phyloP scores from a whole-genome alignment of 2,888 invertebrate genomes.

The Gonocerus acuteangulatus region DNA sequence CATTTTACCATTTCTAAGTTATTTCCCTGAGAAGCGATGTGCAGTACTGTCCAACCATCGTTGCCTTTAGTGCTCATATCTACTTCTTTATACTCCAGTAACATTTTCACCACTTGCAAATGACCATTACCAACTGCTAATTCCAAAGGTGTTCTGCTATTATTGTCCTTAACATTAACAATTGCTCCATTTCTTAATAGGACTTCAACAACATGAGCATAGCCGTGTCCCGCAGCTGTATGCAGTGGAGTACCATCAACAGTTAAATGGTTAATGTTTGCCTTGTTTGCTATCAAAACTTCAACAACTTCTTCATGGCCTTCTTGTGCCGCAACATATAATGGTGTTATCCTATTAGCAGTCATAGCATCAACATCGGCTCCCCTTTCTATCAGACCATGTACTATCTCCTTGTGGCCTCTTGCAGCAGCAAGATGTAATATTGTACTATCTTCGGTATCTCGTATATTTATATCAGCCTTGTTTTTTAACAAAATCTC shows the following conservation, averaged over 20 bases:
- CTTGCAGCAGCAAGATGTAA: conserved; percentile 28
- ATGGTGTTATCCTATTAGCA: background rate
- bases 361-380: background rate
- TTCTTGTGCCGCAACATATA: background rate
- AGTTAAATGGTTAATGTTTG: background rate
- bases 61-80: background rate
- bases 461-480: background rate
- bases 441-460: background rate
- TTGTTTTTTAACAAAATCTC: background rate
- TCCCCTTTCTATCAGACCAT: background rate
- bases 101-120: background rate
- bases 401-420: background rate
- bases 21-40: background rate
- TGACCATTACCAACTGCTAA: background rate
- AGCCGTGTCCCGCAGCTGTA: background rate
- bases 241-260: background rate
- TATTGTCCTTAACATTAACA: conserved; percentile 14
- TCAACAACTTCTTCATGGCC: background rate
- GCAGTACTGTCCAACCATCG: background rate
- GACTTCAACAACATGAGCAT: background rate
- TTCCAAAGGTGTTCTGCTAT: conserved; percentile 7
- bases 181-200: background rate
- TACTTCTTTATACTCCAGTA: background rate
- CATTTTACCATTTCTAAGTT: background rate
- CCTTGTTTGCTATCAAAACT: background rate